Base-by-base conservation (phyloP, 92 coral and sea anemone genomes). In the Zoanthus sociatus region DNA sequence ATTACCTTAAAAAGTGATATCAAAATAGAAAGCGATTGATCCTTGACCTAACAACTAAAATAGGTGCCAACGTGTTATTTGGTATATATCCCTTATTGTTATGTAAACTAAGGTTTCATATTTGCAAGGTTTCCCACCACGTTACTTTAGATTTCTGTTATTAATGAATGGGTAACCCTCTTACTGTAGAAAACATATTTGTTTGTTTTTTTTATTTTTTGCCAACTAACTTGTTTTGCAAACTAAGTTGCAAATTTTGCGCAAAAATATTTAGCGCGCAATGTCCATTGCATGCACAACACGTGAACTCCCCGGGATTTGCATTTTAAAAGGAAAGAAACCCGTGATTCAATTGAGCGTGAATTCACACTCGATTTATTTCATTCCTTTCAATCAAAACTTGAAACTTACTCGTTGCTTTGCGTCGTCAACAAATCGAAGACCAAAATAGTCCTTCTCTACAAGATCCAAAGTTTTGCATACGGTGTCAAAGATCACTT, bases 401-500 rank as follows among this genome's bases (percentile, higher is more conserved):
- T 26, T 13, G 5, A 5, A 32, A 91, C 95, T 71, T 78, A 95
- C 99, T 92, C 99, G 85, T 81, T 97, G 99, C 87, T 97, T 97
- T 7, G 96, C 89, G 71, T 95, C 96, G 76, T 97, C 99, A 42
- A 97, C 99, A 68, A 84, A 97, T 53, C 99, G 96, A 72, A 97
- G 96, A 10, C 99, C 99, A 91, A 97, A 97, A 88, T 97, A 97
- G 89, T 97, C 98, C 70, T 97, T 97, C 91, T 97, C 99, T 82
- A 97, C 85, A 78, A 97, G 90, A 87, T 97, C 99, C 68, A 97
- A 90, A 47, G 94, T 92, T 77, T 90, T 93, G 86, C 98, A 95
- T 32, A 93, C 96, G n/a, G 92, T 92, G 83, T 97, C 99, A 56
- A 97, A 97, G 7, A 97, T 95, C 0, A 79, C 84, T 54, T 93